Percentiles rank a stretch among this genome's conserved stretches.
These are phyloP conservation scores for Melanophora roralis DNA, from an alignment of 2,888 invertebrate genomes.

Conservation along the genomic window DNA sequence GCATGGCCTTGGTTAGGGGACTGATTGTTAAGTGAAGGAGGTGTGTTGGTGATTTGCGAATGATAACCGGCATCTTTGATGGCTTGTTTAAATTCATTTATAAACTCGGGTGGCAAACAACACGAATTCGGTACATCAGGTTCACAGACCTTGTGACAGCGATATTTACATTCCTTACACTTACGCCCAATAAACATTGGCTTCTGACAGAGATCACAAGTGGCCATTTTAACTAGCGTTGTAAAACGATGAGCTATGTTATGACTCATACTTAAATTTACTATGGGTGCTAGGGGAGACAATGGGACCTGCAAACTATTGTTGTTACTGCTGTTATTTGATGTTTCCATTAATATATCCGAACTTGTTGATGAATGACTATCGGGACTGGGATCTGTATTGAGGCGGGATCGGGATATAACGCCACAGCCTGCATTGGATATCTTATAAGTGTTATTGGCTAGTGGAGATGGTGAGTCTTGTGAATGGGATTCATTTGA, in stretches of 20 bases:
- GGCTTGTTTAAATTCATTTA: slow-evolving; percentile 88
- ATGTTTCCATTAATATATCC: slow-evolving; percentile 71
- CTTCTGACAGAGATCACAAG: slow-evolving; percentile 93
- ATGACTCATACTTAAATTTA: slow-evolving; percentile 89
- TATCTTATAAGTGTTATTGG: slow-evolving; percentile 71
- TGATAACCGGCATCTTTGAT: slow-evolving; percentile 78
- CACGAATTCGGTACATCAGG: slow-evolving; percentile 95
- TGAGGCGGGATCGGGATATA: slow-evolving; percentile 70
- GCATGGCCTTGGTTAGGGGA: slow-evolving; percentile 71
- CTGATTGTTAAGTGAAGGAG: slow-evolving; percentile 69
- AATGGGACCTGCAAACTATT: slow-evolving; percentile 78
- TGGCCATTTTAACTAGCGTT: slow-evolving; percentile 91
- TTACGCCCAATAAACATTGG: slow-evolving; percentile 92
- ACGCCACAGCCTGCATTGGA: slow-evolving; percentile 25
- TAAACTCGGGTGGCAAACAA: slow-evolving; percentile 90
- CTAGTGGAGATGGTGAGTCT: slow-evolving; percentile 68
- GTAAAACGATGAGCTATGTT: slow-evolving; percentile 93
- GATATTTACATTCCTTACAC: slow-evolving; percentile 97
- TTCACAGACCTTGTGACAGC: slow-evolving; percentile 86
- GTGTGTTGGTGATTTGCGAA: slow-evolving; percentile 68
- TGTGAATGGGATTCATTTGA: slow-evolving; percentile 93
- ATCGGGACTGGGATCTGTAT: slow-evolving; percentile 77
- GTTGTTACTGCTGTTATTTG: slow-evolving; percentile 66
- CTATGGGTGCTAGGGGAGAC: slow-evolving; percentile 86
- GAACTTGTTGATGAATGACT: slow-evolving; percentile 74